phyloP scores from a whole-genome alignment of 2,797 vertebrate genomes.

The Coccyzus lansbergi region DNA sequence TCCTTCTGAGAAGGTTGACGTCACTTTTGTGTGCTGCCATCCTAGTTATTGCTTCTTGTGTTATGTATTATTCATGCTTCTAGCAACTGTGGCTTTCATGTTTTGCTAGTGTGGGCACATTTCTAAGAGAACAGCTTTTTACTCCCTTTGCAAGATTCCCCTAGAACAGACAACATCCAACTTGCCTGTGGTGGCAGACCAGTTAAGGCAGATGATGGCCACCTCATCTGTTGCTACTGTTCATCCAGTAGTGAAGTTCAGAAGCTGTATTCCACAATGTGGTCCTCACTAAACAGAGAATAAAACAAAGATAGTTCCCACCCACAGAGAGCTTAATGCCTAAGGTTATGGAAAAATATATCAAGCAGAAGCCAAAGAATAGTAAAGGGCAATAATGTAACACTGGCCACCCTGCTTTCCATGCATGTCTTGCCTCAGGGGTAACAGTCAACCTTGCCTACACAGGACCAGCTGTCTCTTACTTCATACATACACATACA shows the following conservation, averaged over 20 bases:
- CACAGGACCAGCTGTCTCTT: slow-evolving; percentile 33
- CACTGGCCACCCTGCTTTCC: slow-evolving; percentile 21
- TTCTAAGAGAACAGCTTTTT: neutral
- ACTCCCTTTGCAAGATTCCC: neutral
- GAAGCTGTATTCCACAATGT: neutral
- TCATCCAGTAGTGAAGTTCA: neutral
- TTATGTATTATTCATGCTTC: neutral
- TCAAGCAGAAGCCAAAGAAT: slow-evolving; percentile 46
- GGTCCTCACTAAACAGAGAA: slow-evolving; percentile 1
- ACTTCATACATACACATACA: neutral
- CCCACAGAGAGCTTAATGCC: slow-evolving; percentile 22
- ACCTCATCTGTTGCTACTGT: neutral
- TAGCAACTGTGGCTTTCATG: neutral
- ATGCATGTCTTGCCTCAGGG: slow-evolving; percentile 36
- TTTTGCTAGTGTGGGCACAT: neutral
- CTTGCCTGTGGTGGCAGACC: neutral
- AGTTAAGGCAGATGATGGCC: neutral
- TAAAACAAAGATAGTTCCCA: slow-evolving; percentile 39
- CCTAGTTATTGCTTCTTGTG: neutral
- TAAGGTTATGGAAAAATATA: slow-evolving; percentile 65
- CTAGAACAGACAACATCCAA: neutral
- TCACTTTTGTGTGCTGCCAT: slow-evolving; percentile 9
- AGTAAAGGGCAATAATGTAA: slow-evolving; percentile 39
- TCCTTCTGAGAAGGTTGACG: neutral
- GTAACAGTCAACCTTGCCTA: slow-evolving; percentile 39